Conservation (phyloP, 2,797 vertebrate genomes). For the Pteronotus mesoamericanus region DNA sequence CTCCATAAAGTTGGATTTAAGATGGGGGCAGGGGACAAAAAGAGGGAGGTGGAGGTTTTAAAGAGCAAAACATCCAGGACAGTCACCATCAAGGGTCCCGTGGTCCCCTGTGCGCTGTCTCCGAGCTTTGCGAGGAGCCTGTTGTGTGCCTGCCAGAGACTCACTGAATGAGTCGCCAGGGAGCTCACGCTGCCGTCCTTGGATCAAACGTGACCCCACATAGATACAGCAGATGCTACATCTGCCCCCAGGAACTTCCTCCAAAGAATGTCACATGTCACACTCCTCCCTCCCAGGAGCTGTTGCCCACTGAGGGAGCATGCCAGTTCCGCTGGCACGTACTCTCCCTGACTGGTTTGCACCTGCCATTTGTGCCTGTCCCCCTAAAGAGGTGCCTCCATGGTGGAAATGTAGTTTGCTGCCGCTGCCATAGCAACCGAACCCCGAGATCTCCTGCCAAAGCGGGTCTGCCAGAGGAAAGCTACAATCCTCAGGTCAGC, state of each 20-base stretch:
- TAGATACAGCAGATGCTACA: not conserved
- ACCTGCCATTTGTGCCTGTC: not conserved
- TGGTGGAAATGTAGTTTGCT: not conserved
- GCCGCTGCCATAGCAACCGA: not conserved
- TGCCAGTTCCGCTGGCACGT: not conserved
- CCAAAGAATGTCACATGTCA: not conserved
- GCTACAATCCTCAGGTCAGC: not conserved
- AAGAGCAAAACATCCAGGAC: not conserved
- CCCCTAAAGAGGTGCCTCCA: not conserved
- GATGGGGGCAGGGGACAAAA: not conserved
- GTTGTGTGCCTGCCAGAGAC: not conserved
- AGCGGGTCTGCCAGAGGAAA: not conserved
- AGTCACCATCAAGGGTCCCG: not conserved
- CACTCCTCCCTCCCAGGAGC: not conserved
- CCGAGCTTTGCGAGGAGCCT: not conserved
- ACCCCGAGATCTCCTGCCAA: not conserved
- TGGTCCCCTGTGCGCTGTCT: not conserved
- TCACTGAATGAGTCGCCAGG: not conserved
- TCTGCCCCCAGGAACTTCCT: not conserved
- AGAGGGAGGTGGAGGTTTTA: not conserved
- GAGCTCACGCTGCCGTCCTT: not conserved
- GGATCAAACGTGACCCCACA: not conserved
- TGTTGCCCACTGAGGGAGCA: not conserved
- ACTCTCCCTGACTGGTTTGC: not conserved
- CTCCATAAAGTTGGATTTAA: not conserved